phyloP scores from a whole-genome alignment of 2,113 vertebrate species.

The Lutjanus erythropterus region DNA sequence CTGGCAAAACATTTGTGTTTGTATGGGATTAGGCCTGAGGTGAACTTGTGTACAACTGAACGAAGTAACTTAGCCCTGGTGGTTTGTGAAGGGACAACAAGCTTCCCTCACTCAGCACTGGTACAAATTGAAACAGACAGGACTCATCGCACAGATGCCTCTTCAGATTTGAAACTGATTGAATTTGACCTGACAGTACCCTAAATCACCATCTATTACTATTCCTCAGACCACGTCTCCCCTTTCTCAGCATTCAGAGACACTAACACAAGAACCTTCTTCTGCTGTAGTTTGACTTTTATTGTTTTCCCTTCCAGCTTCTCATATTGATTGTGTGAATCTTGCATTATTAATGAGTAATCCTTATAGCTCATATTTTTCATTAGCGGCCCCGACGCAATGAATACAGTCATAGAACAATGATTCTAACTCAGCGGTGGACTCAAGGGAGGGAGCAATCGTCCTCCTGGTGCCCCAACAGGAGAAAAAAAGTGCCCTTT shows the following conservation, averaged over 20 bases:
- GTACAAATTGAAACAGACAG: slow-evolving; percentile 54
- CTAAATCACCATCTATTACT: slow-evolving; percentile 51
- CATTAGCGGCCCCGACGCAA: not conserved
- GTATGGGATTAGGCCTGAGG: slow-evolving; percentile 10
- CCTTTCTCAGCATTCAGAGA: slow-evolving; percentile 4
- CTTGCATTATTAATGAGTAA: not conserved
- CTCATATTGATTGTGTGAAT: not conserved
- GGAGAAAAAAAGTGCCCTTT: too few species aligned
- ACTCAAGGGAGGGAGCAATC: too few species aligned
- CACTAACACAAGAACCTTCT: not conserved
- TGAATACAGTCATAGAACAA: not conserved
- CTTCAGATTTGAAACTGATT: slow-evolving; percentile 61
- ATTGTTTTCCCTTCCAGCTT: slow-evolving; percentile 3
- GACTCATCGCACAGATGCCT: slow-evolving; percentile 42
- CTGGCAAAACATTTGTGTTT: slow-evolving; percentile 33
- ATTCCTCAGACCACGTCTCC: slow-evolving; percentile 19
- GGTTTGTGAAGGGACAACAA: slow-evolving; percentile 6
- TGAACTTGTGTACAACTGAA: slow-evolving; percentile 18
- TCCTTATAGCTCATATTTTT: slow-evolving; percentile 14
- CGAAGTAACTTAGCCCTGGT: slow-evolving; percentile 25
- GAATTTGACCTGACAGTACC: slow-evolving; percentile 50
- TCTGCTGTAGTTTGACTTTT: slow-evolving; percentile 7
- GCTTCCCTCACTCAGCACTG: slow-evolving; percentile 54
- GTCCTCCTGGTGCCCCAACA: too few species aligned
- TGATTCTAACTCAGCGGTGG: not conserved